Base-by-base conservation (phyloP, 2,888 invertebrate genomes). In the Rapana venosa region DNA sequence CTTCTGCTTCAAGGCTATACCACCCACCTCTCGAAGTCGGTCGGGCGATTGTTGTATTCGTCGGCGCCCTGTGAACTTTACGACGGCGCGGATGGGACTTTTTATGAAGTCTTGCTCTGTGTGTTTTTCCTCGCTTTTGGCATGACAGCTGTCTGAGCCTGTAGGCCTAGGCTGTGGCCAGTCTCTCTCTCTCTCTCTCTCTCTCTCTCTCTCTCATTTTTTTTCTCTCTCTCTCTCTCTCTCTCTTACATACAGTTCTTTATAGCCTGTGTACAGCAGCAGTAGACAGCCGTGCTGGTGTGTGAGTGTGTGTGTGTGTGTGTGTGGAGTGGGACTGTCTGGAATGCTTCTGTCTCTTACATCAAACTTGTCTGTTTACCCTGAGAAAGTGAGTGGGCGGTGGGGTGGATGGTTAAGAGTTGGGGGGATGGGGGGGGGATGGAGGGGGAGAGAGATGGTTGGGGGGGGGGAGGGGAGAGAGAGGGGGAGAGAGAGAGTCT, bases 41-140 rank as follows among this genome's bases (percentile, higher is more conserved):
- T 84, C 58, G 84, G 84, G 81, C 87, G 79, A 90, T 61, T 11
- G 89, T 61, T 11, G 89, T 90, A 35, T 90, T 86, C 66, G 47
- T 56, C 56, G 66, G 87, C 74, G 87, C 87, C 87, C 74, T 87
- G n/a, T 87, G 87, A 87, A 74, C 87, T 87, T 87, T 87, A 87
- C 36, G 47, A 30, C 56, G 87, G 87, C 87, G 87, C 87, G 36
- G 74, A 77, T 77, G 77, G 4, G 74, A 26, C 87, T 70, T 87
- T 70, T 87, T 87, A 70, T 87, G 74, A 87, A 87, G 87, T 87
- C 87, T 74, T 74, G 74, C 87, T 74, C 30, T 47, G 70, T 77
- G 70, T 87, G 87, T 77, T 56, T 74, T 74, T 56, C 56, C 30
- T 74, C 66, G 36, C 74, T n/a, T 87, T 15, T 35, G 30, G 35